Percentiles rank a stretch among this genome's conserved stretches.
Evolutionary conservation across 2,888 invertebrate species (phyloP).

Genomic region (Acanthoscelides obtectus): DNA sequence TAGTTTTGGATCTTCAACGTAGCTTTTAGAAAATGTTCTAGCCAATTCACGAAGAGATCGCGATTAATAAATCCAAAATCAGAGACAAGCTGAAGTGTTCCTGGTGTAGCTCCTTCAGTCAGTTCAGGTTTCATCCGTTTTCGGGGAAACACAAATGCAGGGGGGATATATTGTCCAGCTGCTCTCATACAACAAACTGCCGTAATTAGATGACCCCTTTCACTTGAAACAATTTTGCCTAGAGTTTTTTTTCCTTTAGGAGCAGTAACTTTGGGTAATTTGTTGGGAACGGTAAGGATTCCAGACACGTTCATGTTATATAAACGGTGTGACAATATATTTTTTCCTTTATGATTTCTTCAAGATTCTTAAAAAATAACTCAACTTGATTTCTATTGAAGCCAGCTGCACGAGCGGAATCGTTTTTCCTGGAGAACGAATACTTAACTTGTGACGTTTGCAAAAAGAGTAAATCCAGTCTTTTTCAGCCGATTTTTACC

Average conservation of each 20-base stretch:
- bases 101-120: conserved; percentile 1
- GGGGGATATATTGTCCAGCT: conserved; percentile 7
- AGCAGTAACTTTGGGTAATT: conserved; percentile 1
- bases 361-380: neutral
- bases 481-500: neutral
- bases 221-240: neutral
- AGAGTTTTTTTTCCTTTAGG: conserved; percentile 2
- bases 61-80: conserved; percentile 1
- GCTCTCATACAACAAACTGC: conserved; percentile 1
- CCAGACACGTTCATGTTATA: neutral
- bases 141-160: conserved; percentile 7
- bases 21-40: conserved; percentile 4
- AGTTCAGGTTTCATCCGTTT: conserved; percentile 8
- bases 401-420: neutral
- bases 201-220: neutral
- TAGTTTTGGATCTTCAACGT: conserved; percentile 4
- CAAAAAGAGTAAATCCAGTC: neutral
- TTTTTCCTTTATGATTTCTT: neutral
- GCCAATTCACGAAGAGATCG: neutral
- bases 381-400: neutral
- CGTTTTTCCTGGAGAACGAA: neutral
- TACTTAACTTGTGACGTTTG: neutral
- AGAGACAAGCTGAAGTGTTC: conserved; percentile 1
- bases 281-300: neutral
- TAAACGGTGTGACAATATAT: neutral